Conservation (phyloP, 2,888 invertebrate genomes). For the Drosophila affinis region DNA sequence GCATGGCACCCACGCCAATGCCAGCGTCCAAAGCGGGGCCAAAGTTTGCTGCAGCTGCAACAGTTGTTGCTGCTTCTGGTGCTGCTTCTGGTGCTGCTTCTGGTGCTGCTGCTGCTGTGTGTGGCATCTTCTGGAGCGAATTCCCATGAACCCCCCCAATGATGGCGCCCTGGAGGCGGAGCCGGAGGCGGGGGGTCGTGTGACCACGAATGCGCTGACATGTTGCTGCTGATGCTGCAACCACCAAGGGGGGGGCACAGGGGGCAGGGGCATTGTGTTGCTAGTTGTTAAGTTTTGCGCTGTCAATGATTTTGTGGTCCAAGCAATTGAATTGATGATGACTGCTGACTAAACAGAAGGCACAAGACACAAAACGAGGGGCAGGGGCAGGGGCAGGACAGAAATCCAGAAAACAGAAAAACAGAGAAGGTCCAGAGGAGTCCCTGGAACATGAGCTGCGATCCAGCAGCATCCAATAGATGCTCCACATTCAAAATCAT, state of each 20-base stretch:
- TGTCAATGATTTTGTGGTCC: conserved; percentile 76
- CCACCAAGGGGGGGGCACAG: conserved; percentile 3
- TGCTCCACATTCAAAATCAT: conserved; percentile 67
- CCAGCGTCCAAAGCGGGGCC: conserved; percentile 69
- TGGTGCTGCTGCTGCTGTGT: conserved; percentile 46
- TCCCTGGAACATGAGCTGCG: conserved; percentile 67
- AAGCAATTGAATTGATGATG: conserved; percentile 65
- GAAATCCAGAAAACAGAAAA: conserved; percentile 34
- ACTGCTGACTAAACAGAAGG: conserved; percentile 56
- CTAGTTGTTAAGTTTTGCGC: conserved; percentile 58
- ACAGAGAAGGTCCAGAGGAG: conserved; percentile 6
- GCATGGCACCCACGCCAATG: conserved; percentile 66
- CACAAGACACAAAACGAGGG: conserved; percentile 52
- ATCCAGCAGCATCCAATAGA: conserved; percentile 63
- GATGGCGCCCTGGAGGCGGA: conserved; percentile 63
- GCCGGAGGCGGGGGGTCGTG: conserved; percentile 58
- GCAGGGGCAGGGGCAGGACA: conserved; percentile 8
- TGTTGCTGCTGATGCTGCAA: conserved; percentile 47
- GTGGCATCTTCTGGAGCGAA: conserved; percentile 71
- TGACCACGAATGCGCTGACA: conserved; percentile 68
- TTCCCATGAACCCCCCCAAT: conserved; percentile 70
- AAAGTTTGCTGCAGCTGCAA: conserved; percentile 62
- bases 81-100: conserved; percentile 31
- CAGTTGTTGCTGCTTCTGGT: conserved; percentile 29
- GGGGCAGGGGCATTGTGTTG: conserved; percentile 2